Evolutionary conservation across 1,140 invertebrate species (phyloP).

Genomic region (Euborellia annulipes): DNA sequence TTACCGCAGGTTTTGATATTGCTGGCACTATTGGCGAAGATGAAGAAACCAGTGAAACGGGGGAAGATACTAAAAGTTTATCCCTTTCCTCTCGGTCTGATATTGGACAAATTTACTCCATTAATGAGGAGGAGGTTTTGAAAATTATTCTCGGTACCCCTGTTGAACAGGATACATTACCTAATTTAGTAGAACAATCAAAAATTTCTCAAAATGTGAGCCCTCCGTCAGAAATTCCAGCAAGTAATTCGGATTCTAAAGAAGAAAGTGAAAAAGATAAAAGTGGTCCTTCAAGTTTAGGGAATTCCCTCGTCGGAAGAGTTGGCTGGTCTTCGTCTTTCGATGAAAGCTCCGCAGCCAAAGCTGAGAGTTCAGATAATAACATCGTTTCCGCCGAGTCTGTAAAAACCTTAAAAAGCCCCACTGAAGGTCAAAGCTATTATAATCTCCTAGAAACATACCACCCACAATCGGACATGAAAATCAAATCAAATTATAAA

Average conservation of each 20-base stretch:
- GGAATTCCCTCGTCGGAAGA: conserved; percentile 47
- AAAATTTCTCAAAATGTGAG: background rate
- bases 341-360: conserved; percentile 31
- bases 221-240: conserved; percentile 5
- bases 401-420: conserved; percentile 17
- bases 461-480: conserved; percentile 1
- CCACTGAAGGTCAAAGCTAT: conserved; percentile 28
- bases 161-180: conserved; percentile 2
- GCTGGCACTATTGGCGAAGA: conserved; percentile 38
- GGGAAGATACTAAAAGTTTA: background rate
- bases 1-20: conserved; percentile 48
- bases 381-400: conserved; percentile 1
- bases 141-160: conserved; percentile 17
- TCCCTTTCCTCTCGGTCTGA: conserved; percentile 20
- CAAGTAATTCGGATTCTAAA: background rate
- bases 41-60: background rate
- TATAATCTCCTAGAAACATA: conserved; percentile 23
- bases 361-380: conserved; percentile 4
- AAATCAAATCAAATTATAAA: no score
- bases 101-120: conserved; percentile 30
- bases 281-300: conserved; percentile 28
- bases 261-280: conserved; percentile 38
- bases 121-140: conserved; percentile 24
- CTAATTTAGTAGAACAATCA: background rate
- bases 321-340: conserved; percentile 48